Evolutionary conservation across 2,113 vertebrate species (phyloP), one percentile per base, ranked within the genome.

Genomic region (Hystrix brachyura): DNA sequence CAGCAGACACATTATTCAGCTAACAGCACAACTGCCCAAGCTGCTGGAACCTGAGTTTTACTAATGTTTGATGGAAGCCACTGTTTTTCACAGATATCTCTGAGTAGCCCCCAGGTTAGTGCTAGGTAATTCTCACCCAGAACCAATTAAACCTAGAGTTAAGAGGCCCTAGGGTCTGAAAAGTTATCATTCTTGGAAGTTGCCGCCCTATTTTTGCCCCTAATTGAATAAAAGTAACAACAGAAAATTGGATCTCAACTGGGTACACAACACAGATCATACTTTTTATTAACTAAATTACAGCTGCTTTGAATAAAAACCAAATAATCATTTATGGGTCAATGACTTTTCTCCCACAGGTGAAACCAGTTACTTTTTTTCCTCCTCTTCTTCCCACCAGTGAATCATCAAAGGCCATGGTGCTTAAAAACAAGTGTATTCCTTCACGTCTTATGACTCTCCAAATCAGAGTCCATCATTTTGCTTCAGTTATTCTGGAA

Each of bases 401-500:
- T 98, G 98, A 98, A 97, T 98, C 98, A 97, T 98, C 98, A 98
- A 79, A 98, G 98, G 98, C 98, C 98, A 98, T 97, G 97, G 98
- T 98, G 98, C 98, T 98, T 97, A 96, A 98, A 98, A 94, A 98
- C 95, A 96, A 97, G 95, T 98, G 97, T 94, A 98, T 85, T 98
- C 97, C 97, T 98, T 97, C 97, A 97, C 3, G 0, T 62, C 71
- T 97, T 94, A 96, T 89, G 92, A 89, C 90, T 18, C 87, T 97
- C 90, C 86, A 85, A 96, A 27, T 92, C 51, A 92, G 94, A 90
- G 96, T 97, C 94, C 91, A 79, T 93, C 95, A 76, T 86, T 87
- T 89, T 90, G 72, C 27, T 93, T 97, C 80, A 97, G 23, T 96
- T 97, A 96, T 1, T 95, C 98, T 99, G 94, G 48, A 96, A 97